Conservation (phyloP, 2,113 vertebrate genomes). For the Pagrus major region DNA sequence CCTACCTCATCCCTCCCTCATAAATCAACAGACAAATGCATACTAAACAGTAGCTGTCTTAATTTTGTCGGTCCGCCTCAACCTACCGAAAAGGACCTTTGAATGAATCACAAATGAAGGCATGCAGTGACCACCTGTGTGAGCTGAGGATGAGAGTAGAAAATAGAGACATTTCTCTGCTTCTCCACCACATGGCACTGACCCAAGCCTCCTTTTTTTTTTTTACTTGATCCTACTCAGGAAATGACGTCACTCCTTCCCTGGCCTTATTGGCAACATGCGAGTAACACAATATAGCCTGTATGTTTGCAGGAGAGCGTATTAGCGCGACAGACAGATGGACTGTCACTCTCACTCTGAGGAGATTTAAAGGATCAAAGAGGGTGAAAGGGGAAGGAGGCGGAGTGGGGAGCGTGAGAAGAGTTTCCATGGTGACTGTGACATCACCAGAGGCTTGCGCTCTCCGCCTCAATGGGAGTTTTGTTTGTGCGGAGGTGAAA, state of each 20-base stretch:
- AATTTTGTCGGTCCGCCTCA: not conserved
- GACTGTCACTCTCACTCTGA: conserved; percentile 68
- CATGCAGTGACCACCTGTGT: conserved; percentile 28
- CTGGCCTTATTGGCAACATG: conserved; percentile 17
- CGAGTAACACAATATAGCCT: conserved; percentile 27
- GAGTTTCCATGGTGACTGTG: conserved; percentile 79
- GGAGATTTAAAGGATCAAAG: conserved; percentile 71
- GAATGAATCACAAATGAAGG: conserved; percentile 19
- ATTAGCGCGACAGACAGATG: conserved; percentile 46
- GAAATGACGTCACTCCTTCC: conserved; percentile 2
- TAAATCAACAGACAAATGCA: conserved; percentile 63
- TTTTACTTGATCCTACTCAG: not conserved
- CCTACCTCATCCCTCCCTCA: conserved; percentile 46
- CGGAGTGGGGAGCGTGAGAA: conserved; percentile 67
- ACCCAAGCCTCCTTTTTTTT: not conserved
- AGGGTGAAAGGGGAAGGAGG: conserved; percentile 51
- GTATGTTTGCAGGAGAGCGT: conserved; percentile 29
- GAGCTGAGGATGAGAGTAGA: not conserved
- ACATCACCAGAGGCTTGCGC: conserved; percentile 69
- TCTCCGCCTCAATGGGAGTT: conserved; percentile 63
- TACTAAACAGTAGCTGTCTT: conserved; percentile 49
- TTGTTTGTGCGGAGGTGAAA: conserved; percentile 66
- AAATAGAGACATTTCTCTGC: not conserved
- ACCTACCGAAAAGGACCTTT: not conserved
- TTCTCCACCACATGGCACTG: not conserved